Conservation (phyloP, 2,113 vertebrate species). For the Coryphaenoides rupestris region DNA sequence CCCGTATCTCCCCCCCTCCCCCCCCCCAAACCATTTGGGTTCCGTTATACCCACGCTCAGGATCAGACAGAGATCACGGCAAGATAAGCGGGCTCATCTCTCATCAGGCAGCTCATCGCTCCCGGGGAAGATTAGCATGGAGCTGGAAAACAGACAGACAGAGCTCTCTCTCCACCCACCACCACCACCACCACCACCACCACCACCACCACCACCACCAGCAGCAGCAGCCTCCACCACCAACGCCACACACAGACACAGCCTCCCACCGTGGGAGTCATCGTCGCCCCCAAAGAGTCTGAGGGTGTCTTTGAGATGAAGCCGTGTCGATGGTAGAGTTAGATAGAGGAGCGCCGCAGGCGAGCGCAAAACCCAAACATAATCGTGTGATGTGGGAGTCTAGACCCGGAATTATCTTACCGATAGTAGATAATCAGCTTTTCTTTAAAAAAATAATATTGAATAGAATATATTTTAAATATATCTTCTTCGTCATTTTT, state of each 20-base stretch:
- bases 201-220: too few species aligned
- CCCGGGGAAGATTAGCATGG: conserved; percentile 8
- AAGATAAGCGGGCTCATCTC: conserved; percentile 38
- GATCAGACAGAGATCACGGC: conserved; percentile 32
- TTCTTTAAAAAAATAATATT: too few species aligned
- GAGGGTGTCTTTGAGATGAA: conserved; percentile 3
- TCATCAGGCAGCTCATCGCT: conserved; percentile 10
- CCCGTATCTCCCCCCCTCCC: conserved; percentile 41
- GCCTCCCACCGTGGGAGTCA: conserved; percentile 35
- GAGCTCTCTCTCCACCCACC: too few species aligned
- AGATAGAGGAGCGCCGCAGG: conserved; percentile 22
- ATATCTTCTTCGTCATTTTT: too few species aligned
- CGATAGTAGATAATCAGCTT: too few species aligned
- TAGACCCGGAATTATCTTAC: too few species aligned
- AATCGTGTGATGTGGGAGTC: too few species aligned
- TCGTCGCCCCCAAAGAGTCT: conserved; percentile 18
- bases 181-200: too few species aligned
- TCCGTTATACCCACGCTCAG: too few species aligned
- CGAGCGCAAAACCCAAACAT: neutral
- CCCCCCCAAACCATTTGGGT: conserved; percentile 30
- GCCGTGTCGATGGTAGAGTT: conserved; percentile 13
- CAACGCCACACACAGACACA: conserved; percentile 13
- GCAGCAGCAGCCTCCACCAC: too few species aligned
- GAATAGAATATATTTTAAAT: too few species aligned
- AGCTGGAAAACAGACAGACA: too few species aligned